Percentiles rank a stretch among this genome's conserved stretches.
phyloP scores from a whole-genome alignment of 1,140 invertebrate genomes.

The Phthorimaea operculella region DNA sequence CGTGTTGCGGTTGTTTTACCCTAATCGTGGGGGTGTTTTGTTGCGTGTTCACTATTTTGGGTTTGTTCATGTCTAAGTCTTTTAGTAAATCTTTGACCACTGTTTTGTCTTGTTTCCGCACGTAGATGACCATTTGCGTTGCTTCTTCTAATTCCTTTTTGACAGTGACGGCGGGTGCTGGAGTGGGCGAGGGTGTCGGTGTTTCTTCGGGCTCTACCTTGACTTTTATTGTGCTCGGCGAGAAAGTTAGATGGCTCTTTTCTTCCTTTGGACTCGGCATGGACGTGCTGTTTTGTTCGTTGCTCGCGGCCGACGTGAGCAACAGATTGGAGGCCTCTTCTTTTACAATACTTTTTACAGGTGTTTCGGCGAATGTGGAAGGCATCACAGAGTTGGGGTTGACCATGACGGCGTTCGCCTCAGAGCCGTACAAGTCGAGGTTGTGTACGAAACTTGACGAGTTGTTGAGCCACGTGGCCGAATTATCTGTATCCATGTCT shows the following conservation, averaged over 20 bases:
- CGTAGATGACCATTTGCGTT: constrained; percentile 61
- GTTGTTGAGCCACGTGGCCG: constrained; percentile 66
- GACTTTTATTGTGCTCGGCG: constrained; percentile 72
- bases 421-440: constrained; percentile 77
- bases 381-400: constrained; percentile 82
- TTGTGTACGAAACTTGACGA: constrained; percentile 75
- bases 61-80: constrained; percentile 52
- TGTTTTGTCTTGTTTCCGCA: constrained; percentile 63
- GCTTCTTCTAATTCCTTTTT: constrained; percentile 60
- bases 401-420: constrained; percentile 79
- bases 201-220: constrained; percentile 54
- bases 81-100: constrained; percentile 70
- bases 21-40: constrained; percentile 32
- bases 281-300: constrained; percentile 46
- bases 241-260: constrained; percentile 75
- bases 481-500: constrained; percentile 73
- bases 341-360: constrained; percentile 58
- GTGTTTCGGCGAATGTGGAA: constrained; percentile 70
- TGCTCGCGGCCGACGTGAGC: constrained; percentile 54
- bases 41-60: constrained; percentile 27
- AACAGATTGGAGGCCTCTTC: constrained; percentile 61
- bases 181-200: not conserved
- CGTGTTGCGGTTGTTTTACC: constrained; percentile 56
- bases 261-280: constrained; percentile 65
- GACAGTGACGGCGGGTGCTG: constrained; percentile 26